These are phyloP conservation scores for Cheilosia pagana DNA, from an alignment of 2,888 invertebrate genomes.

Conservation along the genomic window DNA sequence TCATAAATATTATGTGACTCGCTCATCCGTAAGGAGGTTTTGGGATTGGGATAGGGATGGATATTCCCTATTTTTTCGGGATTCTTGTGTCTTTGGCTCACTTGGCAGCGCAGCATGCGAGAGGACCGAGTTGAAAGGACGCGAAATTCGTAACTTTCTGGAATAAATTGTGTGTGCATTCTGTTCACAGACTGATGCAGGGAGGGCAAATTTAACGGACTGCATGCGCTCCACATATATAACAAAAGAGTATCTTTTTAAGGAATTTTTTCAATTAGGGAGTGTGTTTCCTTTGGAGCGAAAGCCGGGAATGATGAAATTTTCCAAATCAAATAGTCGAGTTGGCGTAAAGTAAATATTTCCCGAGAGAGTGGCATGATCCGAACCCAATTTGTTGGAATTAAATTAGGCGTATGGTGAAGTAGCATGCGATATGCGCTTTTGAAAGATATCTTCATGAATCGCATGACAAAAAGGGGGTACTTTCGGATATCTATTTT, in stretches of 20 bases:
- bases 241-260: constrained; percentile 44
- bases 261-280: constrained; percentile 62
- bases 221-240: constrained; percentile 32
- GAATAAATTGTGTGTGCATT: constrained; percentile 64
- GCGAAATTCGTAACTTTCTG: constrained; percentile 47
- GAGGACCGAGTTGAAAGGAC: constrained; percentile 44
- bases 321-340: constrained; percentile 28
- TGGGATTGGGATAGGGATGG: constrained; percentile 33
- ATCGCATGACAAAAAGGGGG: too few species aligned
- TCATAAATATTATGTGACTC: constrained; percentile 73
- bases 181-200: constrained; percentile 2
- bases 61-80: constrained; percentile 31
- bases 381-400: too few species aligned
- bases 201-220: constrained; percentile 48
- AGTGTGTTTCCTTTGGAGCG: constrained; percentile 24
- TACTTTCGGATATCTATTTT: too few species aligned
- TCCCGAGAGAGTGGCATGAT: too few species aligned
- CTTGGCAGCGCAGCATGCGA: constrained; percentile 6
- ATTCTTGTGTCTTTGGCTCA: constrained; percentile 53
- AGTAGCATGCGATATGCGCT: too few species aligned
- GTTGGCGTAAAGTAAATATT: too few species aligned
- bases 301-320: constrained; percentile 28
- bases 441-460: too few species aligned
- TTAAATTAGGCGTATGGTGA: too few species aligned
- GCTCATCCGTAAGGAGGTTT: constrained; percentile 70